Evolutionary conservation across 2,797 vertebrate genomes (phyloP).

Genomic region (Coendou prehensilis): DNA sequence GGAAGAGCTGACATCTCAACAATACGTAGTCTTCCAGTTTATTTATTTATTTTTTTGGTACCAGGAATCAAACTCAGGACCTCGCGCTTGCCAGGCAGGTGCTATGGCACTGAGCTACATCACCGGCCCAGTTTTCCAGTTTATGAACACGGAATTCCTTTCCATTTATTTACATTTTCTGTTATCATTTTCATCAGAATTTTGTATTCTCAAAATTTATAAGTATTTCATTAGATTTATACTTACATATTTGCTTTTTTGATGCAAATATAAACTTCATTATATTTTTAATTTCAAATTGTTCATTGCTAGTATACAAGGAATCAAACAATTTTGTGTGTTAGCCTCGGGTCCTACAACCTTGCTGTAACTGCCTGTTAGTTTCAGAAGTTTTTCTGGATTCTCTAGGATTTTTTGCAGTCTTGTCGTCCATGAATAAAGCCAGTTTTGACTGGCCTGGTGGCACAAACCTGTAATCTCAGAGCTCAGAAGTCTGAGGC

Average conservation of each 20-base stretch:
- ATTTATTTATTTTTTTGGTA: background rate
- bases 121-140: background rate
- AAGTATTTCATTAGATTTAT: background rate
- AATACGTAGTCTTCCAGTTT: background rate
- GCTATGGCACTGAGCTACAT: no score
- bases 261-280: background rate
- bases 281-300: background rate
- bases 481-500: background rate
- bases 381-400: background rate
- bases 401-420: background rate
- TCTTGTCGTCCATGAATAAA: background rate
- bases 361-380: background rate
- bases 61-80: no score
- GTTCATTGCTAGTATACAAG: background rate
- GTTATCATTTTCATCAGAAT: background rate
- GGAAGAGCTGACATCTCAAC: background rate
- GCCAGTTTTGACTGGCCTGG: background rate
- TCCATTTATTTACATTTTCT: background rate
- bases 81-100: no score
- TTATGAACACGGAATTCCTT: background rate
- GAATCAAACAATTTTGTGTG: background rate
- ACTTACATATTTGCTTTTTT: background rate
- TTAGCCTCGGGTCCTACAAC: background rate
- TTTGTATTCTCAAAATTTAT: background rate
- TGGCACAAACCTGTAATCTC: background rate